Base-by-base conservation (phyloP, 2,113 vertebrate species). In the Climacteris rufus region DNA sequence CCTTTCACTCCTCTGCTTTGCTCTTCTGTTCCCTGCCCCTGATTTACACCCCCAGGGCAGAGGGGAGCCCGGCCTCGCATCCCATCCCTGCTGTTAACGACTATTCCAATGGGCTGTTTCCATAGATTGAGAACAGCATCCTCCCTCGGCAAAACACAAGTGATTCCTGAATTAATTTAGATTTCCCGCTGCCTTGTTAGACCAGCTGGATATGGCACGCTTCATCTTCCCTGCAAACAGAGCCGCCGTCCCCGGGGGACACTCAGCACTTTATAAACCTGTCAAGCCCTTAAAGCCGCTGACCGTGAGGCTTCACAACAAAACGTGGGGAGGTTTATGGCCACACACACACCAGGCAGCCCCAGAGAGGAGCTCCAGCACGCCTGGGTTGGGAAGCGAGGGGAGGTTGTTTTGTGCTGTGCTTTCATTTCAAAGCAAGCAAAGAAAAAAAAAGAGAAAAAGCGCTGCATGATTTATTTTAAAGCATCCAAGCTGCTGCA, bases 231-330 rank as follows among this genome's bases (percentile, higher is more conserved):
- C 90, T 53, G 92, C 87, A 53, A 95, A 93, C 98, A 93, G 97
- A 97, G 97, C 96, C 68, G 75, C 35, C 31, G n/a, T 97, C 98
- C 98, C 98, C 20, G 9, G 94, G 99, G 99, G 98, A 97, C 98
- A 97, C 97, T 99, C 98, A 98, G 98, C 98, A 98, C 98, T 98
- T 98, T 98, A 98, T 99, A 98, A 98, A 99, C 97, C 98, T 98
- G 98, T 98, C 98, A 98, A 98, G 91, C 91, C 97, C 96, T 94
- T 89, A 83, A 91, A 95, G 96, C 64, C 18, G 69, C 21, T 70
- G 95, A 77, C 93, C 66, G 30, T 66, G 87, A 80, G 93, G 92
- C 91, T 96, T 85, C 60, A 39, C 89, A 74, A 80, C 63, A 47
- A n/a, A 96, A 75, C 27, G 2, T 30, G 18, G 20, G 28, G 53